These are phyloP conservation scores for Rafetus swinhoei DNA, from an alignment of 2,113 vertebrate species.

Conservation along the genomic window DNA sequence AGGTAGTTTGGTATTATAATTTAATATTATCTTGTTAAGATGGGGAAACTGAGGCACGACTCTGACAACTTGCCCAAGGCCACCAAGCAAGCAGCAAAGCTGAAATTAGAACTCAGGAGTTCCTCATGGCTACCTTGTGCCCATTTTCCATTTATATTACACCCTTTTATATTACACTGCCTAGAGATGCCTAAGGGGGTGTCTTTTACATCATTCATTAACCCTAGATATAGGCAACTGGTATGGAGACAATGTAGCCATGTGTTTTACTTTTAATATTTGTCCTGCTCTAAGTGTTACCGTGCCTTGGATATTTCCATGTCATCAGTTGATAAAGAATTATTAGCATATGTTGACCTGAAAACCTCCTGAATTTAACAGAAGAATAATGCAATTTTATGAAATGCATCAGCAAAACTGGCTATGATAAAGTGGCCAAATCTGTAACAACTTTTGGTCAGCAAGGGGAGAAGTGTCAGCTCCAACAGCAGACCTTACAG, in stretches of 20 bases:
- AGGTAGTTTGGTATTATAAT: not conserved
- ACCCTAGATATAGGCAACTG: not conserved
- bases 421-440: not conserved
- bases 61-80: not conserved
- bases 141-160: accelerated
- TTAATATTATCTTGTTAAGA: not conserved
- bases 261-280: not conserved
- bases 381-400: not conserved
- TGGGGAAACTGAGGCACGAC: not conserved
- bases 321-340: not conserved
- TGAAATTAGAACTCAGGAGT: not conserved
- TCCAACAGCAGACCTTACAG: not conserved
- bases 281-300: not conserved
- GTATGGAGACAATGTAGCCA: not conserved
- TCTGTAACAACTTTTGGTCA: not conserved
- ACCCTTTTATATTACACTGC: not conserved
- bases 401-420: not conserved
- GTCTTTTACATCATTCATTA: not conserved
- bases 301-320: not conserved
- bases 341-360: not conserved
- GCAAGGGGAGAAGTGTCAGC: not conserved
- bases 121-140: not conserved
- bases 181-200: not conserved
- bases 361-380: not conserved
- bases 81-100: not conserved